Conservation (phyloP, 2,888 invertebrate genomes). For the Thereva unica region DNA sequence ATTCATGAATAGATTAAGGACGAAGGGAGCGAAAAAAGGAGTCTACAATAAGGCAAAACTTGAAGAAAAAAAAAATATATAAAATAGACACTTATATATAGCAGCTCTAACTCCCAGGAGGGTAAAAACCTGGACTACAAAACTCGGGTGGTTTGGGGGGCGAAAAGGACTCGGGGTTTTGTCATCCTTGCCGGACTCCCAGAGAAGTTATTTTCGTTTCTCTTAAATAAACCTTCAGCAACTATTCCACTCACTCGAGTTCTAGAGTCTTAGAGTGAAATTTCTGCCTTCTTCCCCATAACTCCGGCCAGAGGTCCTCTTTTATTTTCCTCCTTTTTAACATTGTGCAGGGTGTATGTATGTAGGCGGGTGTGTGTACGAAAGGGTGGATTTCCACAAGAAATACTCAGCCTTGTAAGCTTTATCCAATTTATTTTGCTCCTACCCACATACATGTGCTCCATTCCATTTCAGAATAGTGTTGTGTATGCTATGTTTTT, state of each 20-base stretch:
- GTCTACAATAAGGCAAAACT: background rate
- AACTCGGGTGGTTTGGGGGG: background rate
- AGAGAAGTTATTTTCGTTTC: constrained; percentile 23
- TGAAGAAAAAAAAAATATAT: background rate
- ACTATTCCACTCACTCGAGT: constrained; percentile 1
- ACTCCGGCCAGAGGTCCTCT: background rate
- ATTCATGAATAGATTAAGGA: constrained; percentile 34
- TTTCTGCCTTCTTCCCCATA: constrained; percentile 17
- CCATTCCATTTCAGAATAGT: too few relatives aligned
- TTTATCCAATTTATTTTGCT: too few relatives aligned
- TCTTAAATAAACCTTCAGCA: constrained; percentile 32
- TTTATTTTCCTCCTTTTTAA: background rate
- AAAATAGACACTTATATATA: background rate
- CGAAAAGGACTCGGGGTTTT: constrained; percentile 8
- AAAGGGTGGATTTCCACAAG: too few relatives aligned
- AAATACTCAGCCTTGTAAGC: too few relatives aligned
- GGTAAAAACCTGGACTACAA: too few relatives aligned
- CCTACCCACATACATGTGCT: too few relatives aligned
- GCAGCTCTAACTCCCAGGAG: too few relatives aligned
- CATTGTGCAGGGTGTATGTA: too few relatives aligned
- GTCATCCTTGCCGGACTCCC: constrained; percentile 18
- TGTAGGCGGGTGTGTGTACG: too few relatives aligned
- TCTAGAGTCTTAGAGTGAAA: constrained; percentile 10
- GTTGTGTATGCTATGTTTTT: too few relatives aligned
- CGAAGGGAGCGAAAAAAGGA: background rate